Conservation (phyloP, 2,113 vertebrate genomes). For the Atractosteus spatula region DNA sequence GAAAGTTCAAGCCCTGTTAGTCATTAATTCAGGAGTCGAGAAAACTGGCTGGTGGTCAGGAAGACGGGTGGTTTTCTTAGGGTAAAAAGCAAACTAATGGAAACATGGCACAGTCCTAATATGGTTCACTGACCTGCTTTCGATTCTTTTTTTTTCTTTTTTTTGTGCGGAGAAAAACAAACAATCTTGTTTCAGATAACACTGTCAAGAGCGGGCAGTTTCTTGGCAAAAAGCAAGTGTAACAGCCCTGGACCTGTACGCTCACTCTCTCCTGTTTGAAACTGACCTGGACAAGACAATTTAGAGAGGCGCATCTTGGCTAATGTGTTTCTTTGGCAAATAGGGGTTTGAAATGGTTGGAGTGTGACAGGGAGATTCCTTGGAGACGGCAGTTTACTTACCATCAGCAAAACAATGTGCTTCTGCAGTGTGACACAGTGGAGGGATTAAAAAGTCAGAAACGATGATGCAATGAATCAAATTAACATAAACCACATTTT, state of each 20-base stretch:
- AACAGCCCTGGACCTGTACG: neutral
- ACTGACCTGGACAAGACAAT: neutral
- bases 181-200: neutral
- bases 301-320: too few species aligned
- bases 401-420: too few species aligned
- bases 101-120: neutral
- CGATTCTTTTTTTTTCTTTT: neutral
- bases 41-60: conserved; percentile 15
- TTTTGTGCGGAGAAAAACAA: neutral
- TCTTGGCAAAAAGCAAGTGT: neutral
- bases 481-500: conserved; percentile 63
- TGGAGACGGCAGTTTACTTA: too few species aligned
- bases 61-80: neutral
- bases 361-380: too few species aligned
- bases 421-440: neutral
- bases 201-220: neutral
- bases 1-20: conserved; percentile 1
- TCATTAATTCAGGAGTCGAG: neutral
- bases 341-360: too few species aligned
- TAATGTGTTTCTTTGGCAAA: too few species aligned
- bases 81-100: neutral
- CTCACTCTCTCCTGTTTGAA: neutral
- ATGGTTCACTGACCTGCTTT: neutral
- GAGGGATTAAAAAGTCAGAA: conserved; percentile 12
- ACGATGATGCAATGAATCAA: conserved; percentile 49